Evolutionary conservation across 2,888 invertebrate genomes (phyloP), one percentile per base, ranked within the genome.

Genomic region (Temnothorax ravouxi): DNA sequence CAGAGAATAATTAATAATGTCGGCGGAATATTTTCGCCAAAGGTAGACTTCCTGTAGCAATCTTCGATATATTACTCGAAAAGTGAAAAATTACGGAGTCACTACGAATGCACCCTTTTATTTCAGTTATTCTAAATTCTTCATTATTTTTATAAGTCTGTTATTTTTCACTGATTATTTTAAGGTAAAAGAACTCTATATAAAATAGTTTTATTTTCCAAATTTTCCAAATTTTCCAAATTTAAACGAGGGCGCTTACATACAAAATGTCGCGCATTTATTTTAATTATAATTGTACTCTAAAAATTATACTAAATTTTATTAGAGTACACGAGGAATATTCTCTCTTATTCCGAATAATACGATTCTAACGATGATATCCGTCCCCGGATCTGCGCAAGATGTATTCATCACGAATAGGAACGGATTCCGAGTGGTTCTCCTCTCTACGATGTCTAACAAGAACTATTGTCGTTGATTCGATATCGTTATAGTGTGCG

Each of bases 401-500:
- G 84, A 86, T n/a, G 44, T 25, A 69, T 77, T 59, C 59, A 59
- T 34, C 56, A 29, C 34, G 47, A 25, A 76, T 41, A 25, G 62
- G 47, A 54, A 52, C n/a, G 18, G 52, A 59, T 80, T 61, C 29
- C 72, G 47, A 59, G 47, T 54, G 38, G 18, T 50, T 71, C 79
- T 71, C 79, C 13, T 29, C 25, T 13, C 47, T 34, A 38, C n/a
- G 72, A 61, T 61, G 47, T 71, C 71, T 80, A 80, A 59, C 79
- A 79, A 72, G 79, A 80, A 80, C 59, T 56, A 80, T 80, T 59
- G 72, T 80, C 59, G 25, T 38, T 44, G 71, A 47, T 47, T 71
- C 47, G 72, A 80, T 71, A 71, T 50, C 59, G 59, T 71, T 71
- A 38, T 41, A 21, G 56, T 72, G 18, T 18, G 25, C 13, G 13